Evolutionary conservation across 2,113 vertebrate species (phyloP).

Genomic region (Coryphaenoides rupestris): DNA sequence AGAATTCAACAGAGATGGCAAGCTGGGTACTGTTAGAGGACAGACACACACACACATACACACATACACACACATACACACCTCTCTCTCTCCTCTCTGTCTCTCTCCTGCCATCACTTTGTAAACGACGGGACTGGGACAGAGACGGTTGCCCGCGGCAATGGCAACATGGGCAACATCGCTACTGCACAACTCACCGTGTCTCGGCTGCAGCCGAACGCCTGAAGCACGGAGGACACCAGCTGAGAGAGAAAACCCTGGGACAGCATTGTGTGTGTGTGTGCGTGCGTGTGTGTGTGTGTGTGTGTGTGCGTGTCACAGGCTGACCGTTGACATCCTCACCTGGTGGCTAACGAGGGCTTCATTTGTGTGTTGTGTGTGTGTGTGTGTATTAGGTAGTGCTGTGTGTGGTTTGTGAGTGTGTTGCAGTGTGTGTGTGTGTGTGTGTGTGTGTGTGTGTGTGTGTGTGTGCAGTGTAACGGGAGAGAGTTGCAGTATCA

Average conservation of each 20-base stretch:
- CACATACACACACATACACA: too few species aligned
- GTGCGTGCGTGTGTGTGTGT: conserved; percentile 27
- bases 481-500: background rate
- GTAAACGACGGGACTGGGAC: background rate
- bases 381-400: too few species aligned
- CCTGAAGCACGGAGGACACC: conserved; percentile 68
- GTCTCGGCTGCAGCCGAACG: conserved; percentile 72
- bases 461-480: background rate
- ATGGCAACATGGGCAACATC: too few species aligned
- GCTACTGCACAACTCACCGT: conserved; percentile 73
- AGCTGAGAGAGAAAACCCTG: conserved; percentile 70
- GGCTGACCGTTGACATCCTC: conserved; percentile 37
- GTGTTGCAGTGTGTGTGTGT: too few species aligned
- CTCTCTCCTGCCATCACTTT: background rate
- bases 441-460: conserved; percentile 2
- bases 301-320: conserved; percentile 28
- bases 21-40: conserved; percentile 20
- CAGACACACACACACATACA: conserved; percentile 7
- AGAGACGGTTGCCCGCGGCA: background rate
- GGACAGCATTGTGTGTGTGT: conserved; percentile 56
- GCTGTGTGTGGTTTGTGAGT: background rate
- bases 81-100: background rate
- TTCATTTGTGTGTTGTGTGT: background rate
- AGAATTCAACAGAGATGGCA: conserved; percentile 37
- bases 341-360: conserved; percentile 8